Base-by-base conservation (phyloP, 2,888 invertebrate species). In the Vanessa cardui region DNA sequence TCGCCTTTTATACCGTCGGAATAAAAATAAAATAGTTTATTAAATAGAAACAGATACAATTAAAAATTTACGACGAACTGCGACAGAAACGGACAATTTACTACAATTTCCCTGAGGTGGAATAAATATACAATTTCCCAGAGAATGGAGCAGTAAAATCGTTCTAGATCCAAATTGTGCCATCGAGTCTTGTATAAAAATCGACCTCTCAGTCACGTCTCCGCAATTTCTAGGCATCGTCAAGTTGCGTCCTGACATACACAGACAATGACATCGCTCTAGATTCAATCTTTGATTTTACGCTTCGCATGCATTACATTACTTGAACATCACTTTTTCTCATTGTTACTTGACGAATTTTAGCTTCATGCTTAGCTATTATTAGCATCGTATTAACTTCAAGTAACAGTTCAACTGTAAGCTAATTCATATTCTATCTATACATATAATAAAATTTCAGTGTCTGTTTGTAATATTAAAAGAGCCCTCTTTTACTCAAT, bases 141-240 rank as follows among this genome's bases (percentile, higher is more conserved):
- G 72, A 72, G 72, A 72, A 72, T 79, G 74, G 80, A 77, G 75
- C 75, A 74, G 78, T 74, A 76, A 75, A 81, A 82, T 80, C 76
- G 77, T 78, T 76, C 79, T 84, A 77, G 76, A 80, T 78, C 77
- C 72, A 76, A 84, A 85, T 85, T 81, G 80, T 80, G 76, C 78
- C 78, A 77, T 81, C 75, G 77, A 78, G 76, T 73, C 76, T 72
- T 77, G 73, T 76, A 78, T 78, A 75, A 77, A 56, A 74, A 76
- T 74, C 77, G 72, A 73, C 71, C 80, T 77, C 82, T 85, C 77
- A 77, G 80, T 80, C 85, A 86, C 85, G 85, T 85, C 78, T 73
- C 73, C 64, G 78, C 71, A 65, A 73, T 75, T 71, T 66, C 68
- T 69, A 67, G 66, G 47, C 71, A 66, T 58, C 65, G 61, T 68